A percentile compares a stretch with the other conserved stretches of the same genome.
phyloP scores from a whole-genome alignment of 2,888 invertebrate species.

The Aethes cnicana region DNA sequence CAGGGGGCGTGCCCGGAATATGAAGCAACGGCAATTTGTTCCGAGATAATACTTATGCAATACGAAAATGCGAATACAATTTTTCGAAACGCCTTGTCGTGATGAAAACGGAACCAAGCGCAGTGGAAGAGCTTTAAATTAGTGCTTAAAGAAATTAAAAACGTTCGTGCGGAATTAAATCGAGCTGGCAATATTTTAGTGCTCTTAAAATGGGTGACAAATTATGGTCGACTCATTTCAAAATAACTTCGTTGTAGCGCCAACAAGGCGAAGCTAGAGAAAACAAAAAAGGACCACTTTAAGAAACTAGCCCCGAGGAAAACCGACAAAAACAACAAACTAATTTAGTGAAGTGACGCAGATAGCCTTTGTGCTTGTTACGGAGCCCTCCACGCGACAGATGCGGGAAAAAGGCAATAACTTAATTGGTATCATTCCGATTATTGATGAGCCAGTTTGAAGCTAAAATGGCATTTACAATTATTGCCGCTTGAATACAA shows the following conservation, averaged over 20 bases:
- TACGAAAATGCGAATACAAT: slow-evolving; percentile 14
- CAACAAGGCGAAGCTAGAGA: slow-evolving; percentile 11
- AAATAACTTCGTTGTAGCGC: slow-evolving; percentile 15
- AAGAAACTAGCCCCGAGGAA: slow-evolving; percentile 25
- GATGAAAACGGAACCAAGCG: neutral
- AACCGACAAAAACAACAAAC: slow-evolving; percentile 25
- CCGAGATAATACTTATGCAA: slow-evolving; percentile 24
- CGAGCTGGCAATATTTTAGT: no score
- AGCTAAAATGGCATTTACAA: slow-evolving; percentile 19
- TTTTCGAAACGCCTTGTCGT: neutral
- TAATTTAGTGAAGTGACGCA: slow-evolving; percentile 31
- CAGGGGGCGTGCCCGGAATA: slow-evolving; percentile 46
- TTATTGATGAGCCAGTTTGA: slow-evolving; percentile 20
- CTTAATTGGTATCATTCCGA: slow-evolving; percentile 23
- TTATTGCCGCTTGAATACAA: slow-evolving; percentile 10
- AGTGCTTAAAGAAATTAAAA: no score
- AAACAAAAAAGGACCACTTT: slow-evolving; percentile 23
- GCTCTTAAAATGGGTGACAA: neutral
- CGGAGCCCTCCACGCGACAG: slow-evolving; percentile 20
- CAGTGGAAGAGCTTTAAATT: no score
- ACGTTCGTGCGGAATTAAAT: no score
- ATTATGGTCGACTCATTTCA: neutral
- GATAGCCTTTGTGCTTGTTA: slow-evolving; percentile 29
- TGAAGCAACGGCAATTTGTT: slow-evolving; percentile 37
- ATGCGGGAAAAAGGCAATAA: slow-evolving; percentile 27